Evolutionary conservation across 2,113 vertebrate genomes (phyloP).

Genomic region (Tylochromis polylepis): DNA sequence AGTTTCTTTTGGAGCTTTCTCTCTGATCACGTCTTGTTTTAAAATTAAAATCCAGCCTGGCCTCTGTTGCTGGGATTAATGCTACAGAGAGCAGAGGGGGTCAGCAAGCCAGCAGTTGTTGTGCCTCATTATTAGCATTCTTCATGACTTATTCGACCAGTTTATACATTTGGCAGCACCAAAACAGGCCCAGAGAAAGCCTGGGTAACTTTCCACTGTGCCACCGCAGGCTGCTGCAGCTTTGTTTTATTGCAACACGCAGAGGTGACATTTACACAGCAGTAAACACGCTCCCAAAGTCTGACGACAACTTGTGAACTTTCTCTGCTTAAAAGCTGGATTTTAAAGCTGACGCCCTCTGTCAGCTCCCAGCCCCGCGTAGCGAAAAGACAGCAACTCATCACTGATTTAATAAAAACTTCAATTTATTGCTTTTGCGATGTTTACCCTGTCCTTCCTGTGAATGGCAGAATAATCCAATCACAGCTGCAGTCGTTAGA

Average conservation of each 20-base stretch:
- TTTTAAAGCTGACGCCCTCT: neutral
- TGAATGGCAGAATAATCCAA: too few species aligned
- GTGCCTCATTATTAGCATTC: slow-evolving; percentile 20
- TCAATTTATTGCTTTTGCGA: neutral
- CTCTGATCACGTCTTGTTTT: neutral
- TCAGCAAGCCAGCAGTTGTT: neutral
- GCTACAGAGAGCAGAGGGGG: neutral
- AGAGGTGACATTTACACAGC: slow-evolving; percentile 45
- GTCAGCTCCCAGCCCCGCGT: neutral
- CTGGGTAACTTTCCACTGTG: slow-evolving; percentile 30
- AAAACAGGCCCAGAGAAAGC: neutral
- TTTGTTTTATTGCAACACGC: slow-evolving; percentile 40
- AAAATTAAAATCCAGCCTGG: neutral
- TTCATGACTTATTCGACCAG: neutral
- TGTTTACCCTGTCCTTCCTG: neutral
- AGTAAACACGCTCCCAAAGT: slow-evolving; percentile 20
- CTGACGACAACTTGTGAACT: slow-evolving; percentile 2
- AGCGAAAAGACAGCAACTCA: neutral
- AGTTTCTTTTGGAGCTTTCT: neutral
- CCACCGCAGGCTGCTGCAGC: slow-evolving; percentile 31
- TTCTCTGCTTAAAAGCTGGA: neutral
- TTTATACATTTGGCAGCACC: slow-evolving; percentile 2
- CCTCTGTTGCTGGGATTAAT: neutral
- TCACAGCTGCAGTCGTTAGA: neutral
- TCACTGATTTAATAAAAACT: neutral